Evolutionary conservation across 2,113 vertebrate genomes (phyloP), one percentile per base, ranked within the genome.

Genomic region (Apeltes quadracus): DNA sequence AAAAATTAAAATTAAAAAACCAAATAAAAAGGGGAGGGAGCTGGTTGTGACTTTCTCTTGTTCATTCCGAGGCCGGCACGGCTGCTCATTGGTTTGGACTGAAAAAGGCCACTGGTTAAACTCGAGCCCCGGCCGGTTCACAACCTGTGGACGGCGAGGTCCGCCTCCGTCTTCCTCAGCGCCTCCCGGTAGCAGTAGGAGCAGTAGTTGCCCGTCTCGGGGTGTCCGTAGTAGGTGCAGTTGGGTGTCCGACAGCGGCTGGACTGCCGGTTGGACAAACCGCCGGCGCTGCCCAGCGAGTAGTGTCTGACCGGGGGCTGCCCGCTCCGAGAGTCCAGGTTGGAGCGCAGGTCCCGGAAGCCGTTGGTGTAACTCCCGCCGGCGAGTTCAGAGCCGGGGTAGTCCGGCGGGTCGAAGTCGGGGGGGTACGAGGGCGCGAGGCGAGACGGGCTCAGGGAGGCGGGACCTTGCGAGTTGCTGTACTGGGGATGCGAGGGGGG

Each of bases 121-220:
- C 41, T 61, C 22, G 29, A 72, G 39, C 79, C 62, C 32, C 2
- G 10, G 39, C n/a, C 0, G 20, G 13, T 18, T 97, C 93, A 98
- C 93, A 98, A 97, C 89, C 95, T 86, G 89, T 97, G 96, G 61
- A 95, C 92, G 71, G 89, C 78, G 0, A 95, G 83, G 38, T 96
- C 95, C 1, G 92, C 56, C 68, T 95, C 95, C 85, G 93, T 91
- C 87, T 94, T 93, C 79, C 92, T 95, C 88, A 97, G 85, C 92
- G 97, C 96, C 25, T 97, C 96, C 36, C 91, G 88, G 88, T 97
- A 99, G 84, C 97, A 99, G 91, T 93, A 98, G 43, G 97, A 99
- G 84, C 97, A 99, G 92, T 96, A 98, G 91, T 99, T 94, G 79
- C 96, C 94, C 0, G 97, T 98, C 82, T 98, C 97, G 0, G 97